Evolutionary conservation across 2,797 vertebrate species (phyloP), one percentile per base, ranked within the genome.

Genomic region (Halcyon smyrnensis): DNA sequence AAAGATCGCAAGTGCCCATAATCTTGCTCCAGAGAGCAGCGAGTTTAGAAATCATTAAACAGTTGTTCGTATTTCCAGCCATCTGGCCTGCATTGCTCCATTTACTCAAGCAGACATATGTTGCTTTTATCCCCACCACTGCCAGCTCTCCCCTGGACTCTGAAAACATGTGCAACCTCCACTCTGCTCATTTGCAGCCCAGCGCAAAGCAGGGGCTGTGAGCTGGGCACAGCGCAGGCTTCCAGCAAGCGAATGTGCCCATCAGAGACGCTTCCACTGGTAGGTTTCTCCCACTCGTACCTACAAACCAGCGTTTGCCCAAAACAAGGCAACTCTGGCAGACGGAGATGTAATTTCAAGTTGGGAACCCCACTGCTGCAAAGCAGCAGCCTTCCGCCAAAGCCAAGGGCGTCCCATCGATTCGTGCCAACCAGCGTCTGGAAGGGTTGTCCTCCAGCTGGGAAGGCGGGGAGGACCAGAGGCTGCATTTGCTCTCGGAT

Each of bases 61-160:
- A 51, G 87, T 45, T 81, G 78, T 46, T 59, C 10, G 71, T 62
- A 21, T 84, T 83, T 45, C 41, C 57, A 93, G 85, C 94, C 90
- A 84, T 95, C 93, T 95, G 90, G 91, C 69, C 84, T 9, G 39
- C 76, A 80, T 84, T 94, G 59, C 94, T 81, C 54, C 82, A 45
- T 74, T 69, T 45, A 9, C 28, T 71, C 83, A 8, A 54, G 68
- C 84, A 84, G 84, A 77, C 95, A 91, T 34, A 54, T 85, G 91
- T 65, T 95, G 90, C 94, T 97, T 87, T 89, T 53, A 95, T 93
- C 92, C 76, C 81, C 16, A 11, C 43, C 60, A 32, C 91, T 41
- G 57, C 84, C 91, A 80, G 85, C 89, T 90, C 86, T 78, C 70
- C 83, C 86, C 83, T 84, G 41, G 4, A 87, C 95, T 68, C 91